Percentiles rank a stretch among this genome's conserved stretches.
Conservation (phyloP, 2,113 vertebrate genomes). For the Platysteira castanea region DNA sequence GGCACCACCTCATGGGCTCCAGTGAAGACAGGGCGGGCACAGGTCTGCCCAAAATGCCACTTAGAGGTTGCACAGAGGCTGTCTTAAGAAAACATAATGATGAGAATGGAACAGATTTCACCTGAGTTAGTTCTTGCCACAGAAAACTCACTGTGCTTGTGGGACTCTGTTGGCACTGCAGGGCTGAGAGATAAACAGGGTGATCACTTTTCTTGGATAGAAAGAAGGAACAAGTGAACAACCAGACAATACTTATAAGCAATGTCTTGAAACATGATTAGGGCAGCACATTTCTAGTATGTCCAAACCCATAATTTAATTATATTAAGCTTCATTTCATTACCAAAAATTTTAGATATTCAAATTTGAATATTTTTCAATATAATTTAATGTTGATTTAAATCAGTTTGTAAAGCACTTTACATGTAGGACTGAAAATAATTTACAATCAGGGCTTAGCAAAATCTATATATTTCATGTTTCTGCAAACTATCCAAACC, state of each 20-base stretch:
- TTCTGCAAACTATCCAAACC: not conserved
- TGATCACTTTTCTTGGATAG: not conserved
- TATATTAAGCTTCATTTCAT: not conserved
- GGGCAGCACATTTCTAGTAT: not conserved
- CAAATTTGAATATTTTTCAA: not conserved
- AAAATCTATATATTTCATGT: not conserved
- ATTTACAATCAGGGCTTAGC: not conserved
- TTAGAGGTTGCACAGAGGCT: not conserved
- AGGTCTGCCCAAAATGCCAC: not conserved
- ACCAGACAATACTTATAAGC: not conserved
- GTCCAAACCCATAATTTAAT: not conserved
- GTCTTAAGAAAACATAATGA: not conserved
- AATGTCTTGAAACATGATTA: not conserved
- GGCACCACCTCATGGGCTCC: not conserved
- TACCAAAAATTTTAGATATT: not conserved
- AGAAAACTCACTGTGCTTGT: not conserved
- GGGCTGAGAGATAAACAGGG: not conserved
- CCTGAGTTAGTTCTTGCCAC: not conserved
- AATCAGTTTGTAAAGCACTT: not conserved
- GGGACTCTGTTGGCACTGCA: not conserved
- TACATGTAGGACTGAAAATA: not conserved
- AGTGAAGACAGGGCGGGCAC: not conserved
- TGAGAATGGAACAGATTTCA: not conserved
- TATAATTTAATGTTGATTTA: not conserved
- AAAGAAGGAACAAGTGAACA: not conserved